A percentile compares a stretch with the other conserved stretches of the same genome.
phyloP scores from a whole-genome alignment of 2,113 vertebrate genomes.

The Apteryx mantelli region DNA sequence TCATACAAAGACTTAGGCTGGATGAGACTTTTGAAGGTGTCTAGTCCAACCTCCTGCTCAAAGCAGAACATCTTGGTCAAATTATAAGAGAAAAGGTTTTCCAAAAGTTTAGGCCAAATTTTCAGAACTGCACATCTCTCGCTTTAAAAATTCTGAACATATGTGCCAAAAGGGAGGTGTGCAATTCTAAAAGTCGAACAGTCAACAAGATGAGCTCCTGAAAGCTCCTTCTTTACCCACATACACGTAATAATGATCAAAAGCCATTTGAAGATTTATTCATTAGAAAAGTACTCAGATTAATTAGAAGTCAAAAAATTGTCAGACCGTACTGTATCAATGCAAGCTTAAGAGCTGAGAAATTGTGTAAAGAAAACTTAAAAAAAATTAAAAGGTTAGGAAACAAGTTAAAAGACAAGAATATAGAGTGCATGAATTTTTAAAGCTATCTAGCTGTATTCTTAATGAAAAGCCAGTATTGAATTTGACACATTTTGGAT shows the following conservation, averaged over 20 bases:
- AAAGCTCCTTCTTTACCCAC: background rate
- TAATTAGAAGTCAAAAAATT: background rate
- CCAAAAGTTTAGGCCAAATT: background rate
- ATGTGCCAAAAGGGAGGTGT: background rate
- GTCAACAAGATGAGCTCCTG: background rate
- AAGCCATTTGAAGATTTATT: background rate
- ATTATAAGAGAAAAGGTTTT: background rate
- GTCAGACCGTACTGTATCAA: background rate
- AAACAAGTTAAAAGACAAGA: background rate
- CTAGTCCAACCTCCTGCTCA: background rate
- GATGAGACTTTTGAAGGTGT: background rate
- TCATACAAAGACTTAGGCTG: background rate
- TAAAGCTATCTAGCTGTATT: slow-evolving; percentile 12
- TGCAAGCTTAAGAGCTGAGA: background rate
- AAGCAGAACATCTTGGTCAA: background rate
- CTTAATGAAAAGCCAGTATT: slow-evolving; percentile 55
- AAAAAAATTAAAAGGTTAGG: background rate
- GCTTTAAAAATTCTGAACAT: background rate
- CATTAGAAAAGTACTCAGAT: background rate
- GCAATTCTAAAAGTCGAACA: background rate
- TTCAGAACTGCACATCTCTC: background rate
- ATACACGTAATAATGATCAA: background rate
- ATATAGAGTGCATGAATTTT: background rate
- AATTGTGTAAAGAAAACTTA: background rate
- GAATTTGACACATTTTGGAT: slow-evolving; percentile 65